Percentiles rank a stretch among this genome's conserved stretches.
Conservation (phyloP, 2,113 vertebrate species). For the Oncorhynchus tshawytscha region DNA sequence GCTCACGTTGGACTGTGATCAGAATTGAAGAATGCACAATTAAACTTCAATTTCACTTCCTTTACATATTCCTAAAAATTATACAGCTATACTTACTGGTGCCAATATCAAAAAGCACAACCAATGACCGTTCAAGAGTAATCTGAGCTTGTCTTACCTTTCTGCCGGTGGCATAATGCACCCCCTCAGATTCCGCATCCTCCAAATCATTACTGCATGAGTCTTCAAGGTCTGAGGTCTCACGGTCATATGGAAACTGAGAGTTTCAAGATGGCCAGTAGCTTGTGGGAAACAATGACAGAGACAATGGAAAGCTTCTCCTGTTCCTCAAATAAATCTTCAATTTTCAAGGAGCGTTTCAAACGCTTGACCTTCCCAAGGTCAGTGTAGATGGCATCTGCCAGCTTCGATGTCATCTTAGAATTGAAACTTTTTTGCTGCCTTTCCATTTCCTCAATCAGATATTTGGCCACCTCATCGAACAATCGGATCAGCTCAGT, state of each 20-base stretch:
- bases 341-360: neutral
- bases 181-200: neutral
- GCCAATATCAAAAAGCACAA: neutral
- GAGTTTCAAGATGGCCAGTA: neutral
- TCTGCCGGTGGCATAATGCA: neutral
- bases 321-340: neutral
- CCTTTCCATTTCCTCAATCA: too few relatives aligned
- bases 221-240: neutral
- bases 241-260: neutral
- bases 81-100: too few relatives aligned
- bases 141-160: neutral
- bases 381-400: too few relatives aligned
- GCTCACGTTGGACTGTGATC: neutral
- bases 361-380: too few relatives aligned
- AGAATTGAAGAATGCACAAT: neutral
- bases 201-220: neutral
- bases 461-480: too few relatives aligned
- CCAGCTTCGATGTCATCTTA: too few relatives aligned
- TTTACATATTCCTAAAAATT: neutral
- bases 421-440: too few relatives aligned
- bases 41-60: neutral
- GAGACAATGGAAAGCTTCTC: neutral
- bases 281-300: neutral
- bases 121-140: neutral
- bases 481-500: too few relatives aligned